A percentile compares a stretch with the other conserved stretches of the same genome.
phyloP scores from a whole-genome alignment of 2,888 invertebrate genomes.

The Crepidodera aurea region DNA sequence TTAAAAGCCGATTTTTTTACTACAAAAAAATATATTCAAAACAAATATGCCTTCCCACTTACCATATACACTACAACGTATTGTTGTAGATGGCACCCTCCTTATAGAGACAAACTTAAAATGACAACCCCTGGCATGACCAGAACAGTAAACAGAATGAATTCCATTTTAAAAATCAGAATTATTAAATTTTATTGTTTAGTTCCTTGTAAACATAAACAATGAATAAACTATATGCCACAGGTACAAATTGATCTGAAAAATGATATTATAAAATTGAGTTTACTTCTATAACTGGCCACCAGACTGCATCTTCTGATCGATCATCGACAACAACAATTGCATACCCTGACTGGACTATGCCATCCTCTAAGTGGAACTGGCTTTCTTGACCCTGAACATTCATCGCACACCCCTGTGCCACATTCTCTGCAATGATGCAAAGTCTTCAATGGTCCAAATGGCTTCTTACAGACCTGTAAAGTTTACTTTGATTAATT shows the following conservation, averaged over 20 bases:
- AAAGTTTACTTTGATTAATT: too few relatives aligned
- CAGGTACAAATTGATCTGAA: background rate
- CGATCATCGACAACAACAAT: slow-evolving; percentile 68
- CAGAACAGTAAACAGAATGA: background rate
- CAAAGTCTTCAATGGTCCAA: slow-evolving; percentile 64
- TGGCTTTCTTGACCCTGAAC: slow-evolving; percentile 67
- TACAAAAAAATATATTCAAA: too few relatives aligned
- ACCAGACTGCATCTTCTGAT: background rate
- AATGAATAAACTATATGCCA: background rate
- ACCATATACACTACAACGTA: background rate
- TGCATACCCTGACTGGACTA: slow-evolving; percentile 77
- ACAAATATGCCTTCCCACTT: slow-evolving; percentile 1
- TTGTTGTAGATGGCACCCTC: background rate
- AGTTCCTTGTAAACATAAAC: background rate
- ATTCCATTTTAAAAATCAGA: background rate
- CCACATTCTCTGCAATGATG: slow-evolving; percentile 81
- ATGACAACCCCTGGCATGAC: background rate
- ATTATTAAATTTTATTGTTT: background rate
- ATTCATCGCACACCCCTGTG: slow-evolving; percentile 71
- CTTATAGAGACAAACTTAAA: background rate
- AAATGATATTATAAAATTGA: background rate
- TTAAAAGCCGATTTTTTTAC: too few relatives aligned
- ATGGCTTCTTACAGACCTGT: slow-evolving; percentile 65
- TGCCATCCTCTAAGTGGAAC: slow-evolving; percentile 80
- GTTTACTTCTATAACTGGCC: background rate